Evolutionary conservation across 2,797 vertebrate genomes (phyloP).

Genomic region (Calcarius lapponicus): DNA sequence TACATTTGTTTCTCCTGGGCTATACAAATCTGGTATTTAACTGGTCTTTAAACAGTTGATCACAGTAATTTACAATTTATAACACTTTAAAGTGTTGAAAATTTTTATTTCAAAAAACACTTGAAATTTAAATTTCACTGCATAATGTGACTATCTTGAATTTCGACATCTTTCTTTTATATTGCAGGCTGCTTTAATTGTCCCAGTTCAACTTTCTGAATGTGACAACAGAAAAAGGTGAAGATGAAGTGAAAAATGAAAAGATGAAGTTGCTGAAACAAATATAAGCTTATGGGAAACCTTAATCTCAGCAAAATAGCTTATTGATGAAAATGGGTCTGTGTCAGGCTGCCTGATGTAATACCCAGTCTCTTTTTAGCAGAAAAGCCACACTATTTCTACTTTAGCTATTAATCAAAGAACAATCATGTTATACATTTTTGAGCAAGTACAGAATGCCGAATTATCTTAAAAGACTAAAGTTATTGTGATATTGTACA

Average conservation of each 20-base stretch:
- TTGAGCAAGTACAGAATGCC: not conserved
- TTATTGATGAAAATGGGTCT: slow-evolving; percentile 37
- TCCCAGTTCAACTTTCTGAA: slow-evolving; percentile 27
- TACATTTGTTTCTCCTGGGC: not conserved
- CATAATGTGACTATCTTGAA: slow-evolving; percentile 15
- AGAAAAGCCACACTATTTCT: not conserved
- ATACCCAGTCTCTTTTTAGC: not conserved
- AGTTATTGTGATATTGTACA: slow-evolving; percentile 3
- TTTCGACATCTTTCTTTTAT: slow-evolving; percentile 33
- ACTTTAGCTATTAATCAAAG: slow-evolving; percentile 64
- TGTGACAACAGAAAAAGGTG: not conserved
- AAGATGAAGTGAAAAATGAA: slow-evolving; percentile 6
- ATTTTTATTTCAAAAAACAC: no score
- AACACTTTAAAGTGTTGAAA: not conserved
- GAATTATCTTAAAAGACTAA: not conserved
- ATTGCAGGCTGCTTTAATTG: slow-evolving; percentile 26
- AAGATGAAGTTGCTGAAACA: slow-evolving; percentile 38
- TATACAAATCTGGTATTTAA: slow-evolving; percentile 21
- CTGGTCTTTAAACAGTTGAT: slow-evolving; percentile 12
- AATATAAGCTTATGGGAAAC: slow-evolving; percentile 22
- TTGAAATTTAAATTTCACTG: slow-evolving; percentile 21
- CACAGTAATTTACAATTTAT: slow-evolving; percentile 16
- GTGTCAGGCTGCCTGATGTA: slow-evolving; percentile 24
- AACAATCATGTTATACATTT: slow-evolving; percentile 26
- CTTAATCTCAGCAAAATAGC: slow-evolving; percentile 24